Evolutionary conservation across 2,797 vertebrate genomes (phyloP), one percentile per base, ranked within the genome.

Genomic region (Argentina silus): DNA sequence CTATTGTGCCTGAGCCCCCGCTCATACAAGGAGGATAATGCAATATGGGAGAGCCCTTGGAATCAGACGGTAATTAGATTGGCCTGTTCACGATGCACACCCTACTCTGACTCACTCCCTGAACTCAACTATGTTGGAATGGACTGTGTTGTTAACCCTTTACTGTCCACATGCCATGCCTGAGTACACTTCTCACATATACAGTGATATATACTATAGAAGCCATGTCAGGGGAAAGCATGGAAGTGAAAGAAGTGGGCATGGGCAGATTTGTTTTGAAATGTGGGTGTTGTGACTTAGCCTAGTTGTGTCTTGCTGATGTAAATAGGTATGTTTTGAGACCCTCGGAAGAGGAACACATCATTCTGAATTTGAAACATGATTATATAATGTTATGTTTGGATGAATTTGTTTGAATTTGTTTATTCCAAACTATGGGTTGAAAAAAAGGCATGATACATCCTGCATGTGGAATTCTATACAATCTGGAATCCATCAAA

Each of bases 61-160:
- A 85, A 84, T 84, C 77, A 78, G 76, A 70, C 62, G 0, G 76
- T 85, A 85, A 88, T 85, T 84, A 68, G 79, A 85, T 85, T 83
- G 78, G 53, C 67, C 80, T 77, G 79, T 78, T 79, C 70, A 75
- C 78, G 82, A 85, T 80, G 74, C 73, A 59, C 50, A 67, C 78
- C 72, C 27, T 72, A 73, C 59, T 48, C 79, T 78, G 76, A 79
- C 74, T 82, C 78, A 84, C 63, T 55, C 78, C 73, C 73, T 72
- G 61, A 77, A 77, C 69, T 78, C 53, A 76, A 69, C 79, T 76
- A 80, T 72, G 69, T 56, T 80, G 74, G 71, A 77, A 78, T 77
- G 57, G 77, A 62, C 63, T 27, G 64, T n/a, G 27, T 4, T 36
- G 27, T 79, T 79, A 81, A 85, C 85, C 72, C 70, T 47, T 62